Conservation (phyloP, 2,888 invertebrate species). For the Latheticus oryzae region DNA sequence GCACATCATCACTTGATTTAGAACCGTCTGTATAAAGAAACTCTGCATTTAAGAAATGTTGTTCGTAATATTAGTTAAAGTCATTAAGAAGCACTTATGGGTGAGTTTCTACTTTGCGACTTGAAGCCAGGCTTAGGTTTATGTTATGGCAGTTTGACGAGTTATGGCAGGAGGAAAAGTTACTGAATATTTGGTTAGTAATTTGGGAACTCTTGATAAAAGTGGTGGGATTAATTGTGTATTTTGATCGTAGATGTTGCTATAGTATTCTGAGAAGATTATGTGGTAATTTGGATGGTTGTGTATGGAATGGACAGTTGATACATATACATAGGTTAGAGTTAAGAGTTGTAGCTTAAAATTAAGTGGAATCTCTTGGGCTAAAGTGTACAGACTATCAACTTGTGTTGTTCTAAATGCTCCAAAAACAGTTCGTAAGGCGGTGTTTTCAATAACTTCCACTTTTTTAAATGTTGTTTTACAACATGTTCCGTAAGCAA, state of each 20-base stretch:
- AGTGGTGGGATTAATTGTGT: conserved; percentile 1
- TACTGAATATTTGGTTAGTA: conserved; percentile 2
- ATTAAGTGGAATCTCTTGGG: background rate
- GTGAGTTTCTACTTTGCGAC: background rate
- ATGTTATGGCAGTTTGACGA: background rate
- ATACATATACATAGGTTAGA: background rate
- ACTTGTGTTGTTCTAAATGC: conserved; percentile 2
- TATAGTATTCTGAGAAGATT: conserved; percentile 1
- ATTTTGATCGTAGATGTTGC: conserved; percentile 2
- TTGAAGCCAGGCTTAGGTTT: conserved; percentile 4
- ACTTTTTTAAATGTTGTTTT: conserved; percentile 1
- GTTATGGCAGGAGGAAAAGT: background rate
- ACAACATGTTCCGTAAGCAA: conserved; percentile 1
- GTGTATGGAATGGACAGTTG: conserved; percentile 1
- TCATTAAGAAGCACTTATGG: background rate
- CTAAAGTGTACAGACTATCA: background rate
- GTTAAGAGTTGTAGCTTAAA: conserved; percentile 2
- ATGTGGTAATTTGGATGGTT: conserved; percentile 5
- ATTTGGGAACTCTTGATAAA: conserved; percentile 1
- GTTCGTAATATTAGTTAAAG: conserved; percentile 3
- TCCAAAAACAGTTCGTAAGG: background rate
- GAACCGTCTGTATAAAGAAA: conserved; percentile 1
- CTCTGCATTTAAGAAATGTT: conserved; percentile 3
- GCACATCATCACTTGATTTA: conserved; percentile 1
- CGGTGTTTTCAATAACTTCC: conserved; percentile 1